Base-by-base conservation (phyloP, 2,113 vertebrate species). In the Pseudorectes ferrugineus region DNA sequence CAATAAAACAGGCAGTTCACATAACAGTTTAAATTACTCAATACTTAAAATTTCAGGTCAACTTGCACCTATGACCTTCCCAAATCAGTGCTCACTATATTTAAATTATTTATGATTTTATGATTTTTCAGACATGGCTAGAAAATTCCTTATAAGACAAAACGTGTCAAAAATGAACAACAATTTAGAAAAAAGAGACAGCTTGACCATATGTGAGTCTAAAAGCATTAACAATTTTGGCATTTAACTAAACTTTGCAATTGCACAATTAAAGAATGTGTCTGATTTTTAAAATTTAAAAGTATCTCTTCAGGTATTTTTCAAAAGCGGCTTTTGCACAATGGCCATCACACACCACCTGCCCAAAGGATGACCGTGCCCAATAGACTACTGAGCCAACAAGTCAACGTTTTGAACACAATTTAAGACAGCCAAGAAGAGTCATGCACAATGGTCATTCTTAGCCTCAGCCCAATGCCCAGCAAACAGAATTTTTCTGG, bases 261-360 rank as follows among this genome's bases (percentile, higher is more conserved):
- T 78, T 46, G 36, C 33, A 42, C 1, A 2, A 29, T 6, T 58
- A n/a, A 78, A 83, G 36, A 70, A 48, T 3, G 3, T 14, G 9
- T 22, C 55, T 38, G 33, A 35, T 75, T 88, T 81, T 66, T 29
- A 26, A 58, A 74, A 33, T 16, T 13, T 57, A 49, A 12, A 80
- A 63, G 77, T 16, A 51, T 33, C 42, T 68, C 29, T 66, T 72
- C 35, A 16, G 45, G 31, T 3, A 2, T 57, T 81, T 51, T 46
- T 35, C 6, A 1, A 23, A 83, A 42, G 38, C 10, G 1, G 31
- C 23, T 67, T 59, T 46, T 17, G 7, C 8, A 8, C 14, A 1
- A 58, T 0, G 0, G 38, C 40, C 51, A 36, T 8, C 9, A 66
- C 6, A 3, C 0, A 0, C 14, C 14, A 2, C 59, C 82, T 28